phyloP scores from a whole-genome alignment of 2,797 vertebrate species.

The Gadopsis marmoratus region DNA sequence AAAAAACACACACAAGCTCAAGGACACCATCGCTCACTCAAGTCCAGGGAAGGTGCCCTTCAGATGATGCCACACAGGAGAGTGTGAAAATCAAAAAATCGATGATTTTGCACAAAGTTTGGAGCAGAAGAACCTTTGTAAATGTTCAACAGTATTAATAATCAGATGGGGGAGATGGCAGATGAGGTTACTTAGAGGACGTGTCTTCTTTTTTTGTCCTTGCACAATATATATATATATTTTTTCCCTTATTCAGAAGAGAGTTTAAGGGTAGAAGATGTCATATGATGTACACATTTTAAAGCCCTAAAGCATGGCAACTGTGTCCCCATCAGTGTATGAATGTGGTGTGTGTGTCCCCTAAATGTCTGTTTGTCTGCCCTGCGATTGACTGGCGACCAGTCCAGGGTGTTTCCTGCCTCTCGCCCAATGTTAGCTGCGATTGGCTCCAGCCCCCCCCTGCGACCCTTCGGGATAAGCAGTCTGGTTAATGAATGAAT shows the following conservation, averaged over 20 bases:
- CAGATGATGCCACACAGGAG: slow-evolving; percentile 53
- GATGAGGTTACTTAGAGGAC: background rate
- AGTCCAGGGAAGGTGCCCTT: slow-evolving; percentile 82
- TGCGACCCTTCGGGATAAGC: no score
- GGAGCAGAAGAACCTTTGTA: slow-evolving; percentile 18
- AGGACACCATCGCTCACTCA: slow-evolving; percentile 86
- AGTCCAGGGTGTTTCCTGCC: no score
- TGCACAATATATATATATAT: no score
- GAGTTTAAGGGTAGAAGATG: background rate
- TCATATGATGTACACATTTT: no score
- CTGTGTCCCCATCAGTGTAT: no score
- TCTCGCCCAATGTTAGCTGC: no score
- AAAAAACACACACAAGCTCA: slow-evolving; percentile 73
- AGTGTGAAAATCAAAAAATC: slow-evolving; percentile 42
- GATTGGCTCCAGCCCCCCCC: no score
- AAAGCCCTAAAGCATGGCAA: no score
- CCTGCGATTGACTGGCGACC: no score
- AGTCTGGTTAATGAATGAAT: no score
- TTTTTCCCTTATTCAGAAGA: background rate
- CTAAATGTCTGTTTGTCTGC: no score
- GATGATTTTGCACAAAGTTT: slow-evolving; percentile 43
- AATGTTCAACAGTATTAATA: slow-evolving; percentile 17
- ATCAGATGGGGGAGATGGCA: slow-evolving; percentile 21
- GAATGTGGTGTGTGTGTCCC: no score
- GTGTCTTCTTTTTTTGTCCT: background rate